phyloP scores from a whole-genome alignment of 2,888 invertebrate genomes.

The Heterodera filipjevi region DNA sequence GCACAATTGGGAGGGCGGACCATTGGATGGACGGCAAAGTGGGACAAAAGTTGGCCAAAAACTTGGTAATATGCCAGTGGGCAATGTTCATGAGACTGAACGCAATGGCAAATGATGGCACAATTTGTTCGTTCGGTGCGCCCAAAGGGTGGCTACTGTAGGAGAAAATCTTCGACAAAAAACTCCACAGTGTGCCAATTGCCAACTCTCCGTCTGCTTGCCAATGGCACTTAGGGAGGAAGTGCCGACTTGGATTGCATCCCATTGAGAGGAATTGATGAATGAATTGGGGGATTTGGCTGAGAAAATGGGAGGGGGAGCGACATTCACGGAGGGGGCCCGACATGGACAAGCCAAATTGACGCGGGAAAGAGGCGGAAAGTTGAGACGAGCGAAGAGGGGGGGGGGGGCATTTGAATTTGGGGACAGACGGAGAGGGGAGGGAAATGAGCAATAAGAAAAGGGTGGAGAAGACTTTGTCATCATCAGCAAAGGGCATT shows the following conservation, averaged over 20 bases:
- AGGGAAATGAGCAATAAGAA: slow-evolving; percentile 3
- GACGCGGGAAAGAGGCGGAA: slow-evolving; percentile 6
- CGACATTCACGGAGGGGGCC: background rate
- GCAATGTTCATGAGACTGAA: too few species aligned
- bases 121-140: background rate
- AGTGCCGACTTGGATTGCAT: slow-evolving; percentile 10
- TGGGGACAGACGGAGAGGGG: background rate
- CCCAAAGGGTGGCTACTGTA: background rate
- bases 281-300: background rate
- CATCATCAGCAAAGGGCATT: background rate
- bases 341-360: slow-evolving; percentile 6
- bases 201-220: background rate
- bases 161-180: background rate
- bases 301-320: background rate
- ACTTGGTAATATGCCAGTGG: too few species aligned
- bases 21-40: background rate
- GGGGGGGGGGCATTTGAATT: background rate
- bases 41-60: background rate
- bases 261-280: background rate
- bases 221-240: background rate
- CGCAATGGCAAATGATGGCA: too few species aligned
- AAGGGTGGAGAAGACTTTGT: background rate
- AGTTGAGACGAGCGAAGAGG: background rate
- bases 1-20: background rate
- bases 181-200: background rate